Percentiles rank a stretch among this genome's conserved stretches.
phyloP scores from a whole-genome alignment of 2,888 invertebrate genomes.

The Epinotia demarniana region DNA sequence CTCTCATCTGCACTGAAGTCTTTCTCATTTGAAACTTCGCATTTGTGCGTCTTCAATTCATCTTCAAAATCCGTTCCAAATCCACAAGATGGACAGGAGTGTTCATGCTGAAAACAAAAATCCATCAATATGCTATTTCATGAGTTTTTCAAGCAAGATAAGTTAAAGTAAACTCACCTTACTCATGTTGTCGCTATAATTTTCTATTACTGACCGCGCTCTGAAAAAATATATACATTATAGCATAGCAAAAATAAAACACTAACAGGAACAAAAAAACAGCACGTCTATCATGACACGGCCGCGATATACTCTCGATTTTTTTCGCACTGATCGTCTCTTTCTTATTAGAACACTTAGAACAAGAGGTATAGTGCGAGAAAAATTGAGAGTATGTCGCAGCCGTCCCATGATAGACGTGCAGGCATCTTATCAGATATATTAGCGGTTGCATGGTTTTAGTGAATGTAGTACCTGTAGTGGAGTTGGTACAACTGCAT shows the following conservation, averaged over 20 bases:
- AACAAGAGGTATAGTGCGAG: too few species aligned
- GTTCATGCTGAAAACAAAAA: constrained; percentile 47
- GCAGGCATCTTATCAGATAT: neutral
- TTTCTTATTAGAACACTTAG: too few species aligned
- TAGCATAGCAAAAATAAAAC: neutral
- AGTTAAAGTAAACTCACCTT: constrained; percentile 55
- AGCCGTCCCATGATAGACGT: too few species aligned
- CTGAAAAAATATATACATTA: constrained; percentile 58
- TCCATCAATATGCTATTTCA: neutral
- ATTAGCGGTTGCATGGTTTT: neutral
- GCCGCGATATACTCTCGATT: too few species aligned
- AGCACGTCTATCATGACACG: too few species aligned
- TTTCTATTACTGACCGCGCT: constrained; percentile 68
- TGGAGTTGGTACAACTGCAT: too few species aligned
- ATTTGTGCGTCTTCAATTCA: constrained; percentile 52
- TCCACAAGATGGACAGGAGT: constrained; percentile 53
- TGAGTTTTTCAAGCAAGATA: neutral
- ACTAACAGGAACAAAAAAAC: too few species aligned
- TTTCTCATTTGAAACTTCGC: constrained; percentile 38
- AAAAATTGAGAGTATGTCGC: too few species aligned
- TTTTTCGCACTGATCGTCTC: too few species aligned
- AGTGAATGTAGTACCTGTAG: too few species aligned
- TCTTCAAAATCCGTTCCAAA: constrained; percentile 51
- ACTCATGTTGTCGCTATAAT: constrained; percentile 53
- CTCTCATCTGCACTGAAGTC: constrained; percentile 59